These are phyloP conservation scores for Pammene fasciana DNA, from an alignment of 2,888 invertebrate species.

Conservation along the genomic window DNA sequence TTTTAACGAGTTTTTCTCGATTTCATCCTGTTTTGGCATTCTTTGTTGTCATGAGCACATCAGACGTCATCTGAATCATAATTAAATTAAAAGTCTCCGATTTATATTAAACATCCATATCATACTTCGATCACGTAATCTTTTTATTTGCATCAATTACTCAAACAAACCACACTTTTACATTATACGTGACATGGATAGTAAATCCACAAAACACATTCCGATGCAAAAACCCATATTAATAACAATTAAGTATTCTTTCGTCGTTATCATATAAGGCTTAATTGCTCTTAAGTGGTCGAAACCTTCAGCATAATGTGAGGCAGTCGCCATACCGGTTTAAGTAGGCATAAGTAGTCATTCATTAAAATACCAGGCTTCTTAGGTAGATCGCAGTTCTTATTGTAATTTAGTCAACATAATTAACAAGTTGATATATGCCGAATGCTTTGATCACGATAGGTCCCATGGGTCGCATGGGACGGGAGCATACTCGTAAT, in stretches of 20 bases:
- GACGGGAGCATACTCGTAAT: too few species aligned
- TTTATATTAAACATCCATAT: background rate
- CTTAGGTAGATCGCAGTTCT: conserved; percentile 10
- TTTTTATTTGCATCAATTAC: background rate
- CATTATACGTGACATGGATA: conserved; percentile 18
- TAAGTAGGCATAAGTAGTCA: conserved; percentile 17
- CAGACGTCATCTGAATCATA: too few species aligned
- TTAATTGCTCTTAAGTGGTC: conserved; percentile 27
- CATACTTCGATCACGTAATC: background rate
- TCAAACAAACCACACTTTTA: conserved; percentile 5
- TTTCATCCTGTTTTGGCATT: too few species aligned
- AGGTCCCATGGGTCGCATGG: too few species aligned
- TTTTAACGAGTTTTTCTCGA: too few species aligned
- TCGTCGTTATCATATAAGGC: conserved; percentile 28
- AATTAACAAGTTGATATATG: background rate
- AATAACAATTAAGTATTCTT: conserved; percentile 25
- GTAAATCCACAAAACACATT: conserved; percentile 12
- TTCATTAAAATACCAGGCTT: conserved; percentile 29
- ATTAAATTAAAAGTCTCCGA: too few species aligned
- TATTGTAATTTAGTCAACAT: conserved; percentile 6
- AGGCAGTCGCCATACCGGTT: conserved; percentile 19
- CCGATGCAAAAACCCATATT: conserved; percentile 8
- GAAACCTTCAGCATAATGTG: conserved; percentile 25
- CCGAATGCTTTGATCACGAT: too few species aligned
- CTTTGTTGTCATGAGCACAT: too few species aligned